phyloP scores from a whole-genome alignment of 2,113 vertebrate genomes.

The Pseudolaguvia tuberculata region DNA sequence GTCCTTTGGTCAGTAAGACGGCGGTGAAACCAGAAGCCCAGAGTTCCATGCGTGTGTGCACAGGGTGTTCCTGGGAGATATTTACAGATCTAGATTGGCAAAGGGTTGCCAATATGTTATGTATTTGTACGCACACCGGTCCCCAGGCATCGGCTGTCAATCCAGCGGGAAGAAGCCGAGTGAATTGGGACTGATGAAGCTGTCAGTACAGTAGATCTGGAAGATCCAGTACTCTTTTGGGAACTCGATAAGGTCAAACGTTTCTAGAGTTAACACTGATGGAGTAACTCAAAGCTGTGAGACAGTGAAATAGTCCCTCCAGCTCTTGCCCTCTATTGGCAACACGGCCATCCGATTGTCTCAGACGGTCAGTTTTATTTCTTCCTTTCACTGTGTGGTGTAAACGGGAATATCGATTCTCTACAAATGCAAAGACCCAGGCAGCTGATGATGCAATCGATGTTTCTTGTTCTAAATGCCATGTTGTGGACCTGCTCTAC shows the following conservation, averaged over 20 bases:
- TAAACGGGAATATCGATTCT: not conserved
- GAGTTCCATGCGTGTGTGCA: not conserved
- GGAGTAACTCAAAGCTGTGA: conserved; percentile 27
- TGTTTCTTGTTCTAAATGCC: not conserved
- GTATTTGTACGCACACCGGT: not conserved
- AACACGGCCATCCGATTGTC: not conserved
- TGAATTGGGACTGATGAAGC: conserved; percentile 15
- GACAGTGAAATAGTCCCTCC: conserved; percentile 1
- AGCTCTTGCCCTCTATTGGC: not conserved
- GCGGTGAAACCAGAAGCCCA: not conserved
- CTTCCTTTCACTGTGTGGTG: not conserved
- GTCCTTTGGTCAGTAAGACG: not conserved
- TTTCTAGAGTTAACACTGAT: conserved; percentile 29
- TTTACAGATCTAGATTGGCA: not conserved
- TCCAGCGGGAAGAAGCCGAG: not conserved
- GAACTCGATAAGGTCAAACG: conserved; percentile 37
- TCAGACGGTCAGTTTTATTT: not conserved
- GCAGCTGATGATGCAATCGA: conserved; percentile 25
- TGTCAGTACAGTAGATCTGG: conserved; percentile 22
- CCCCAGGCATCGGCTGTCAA: not conserved
- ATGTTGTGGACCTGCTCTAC: not conserved
- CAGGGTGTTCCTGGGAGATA: not conserved
- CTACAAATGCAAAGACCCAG: not conserved
- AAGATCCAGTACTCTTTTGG: conserved; percentile 19
- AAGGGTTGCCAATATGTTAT: not conserved